Evolutionary conservation across 2,113 vertebrate genomes (phyloP).

Genomic region (human (Homo sapiens)): DNA sequence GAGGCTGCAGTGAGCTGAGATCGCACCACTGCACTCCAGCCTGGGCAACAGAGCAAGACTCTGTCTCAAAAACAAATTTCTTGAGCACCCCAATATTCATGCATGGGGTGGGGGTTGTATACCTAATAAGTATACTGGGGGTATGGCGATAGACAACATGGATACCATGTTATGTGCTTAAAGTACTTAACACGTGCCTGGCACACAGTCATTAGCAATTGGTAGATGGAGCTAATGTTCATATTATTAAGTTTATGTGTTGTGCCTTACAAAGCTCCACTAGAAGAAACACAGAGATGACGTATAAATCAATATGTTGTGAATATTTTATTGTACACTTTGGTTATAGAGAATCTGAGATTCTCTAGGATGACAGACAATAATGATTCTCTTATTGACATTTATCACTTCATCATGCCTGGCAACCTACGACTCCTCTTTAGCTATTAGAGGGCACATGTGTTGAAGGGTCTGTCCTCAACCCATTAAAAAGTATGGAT

Average conservation of each 20-base stretch:
- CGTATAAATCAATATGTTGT: neutral
- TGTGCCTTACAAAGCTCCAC: neutral
- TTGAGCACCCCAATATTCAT: neutral
- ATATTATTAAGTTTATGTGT: neutral
- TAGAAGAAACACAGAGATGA: neutral
- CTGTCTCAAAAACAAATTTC: neutral
- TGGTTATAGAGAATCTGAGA: neutral
- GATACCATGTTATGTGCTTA: fast-evolving
- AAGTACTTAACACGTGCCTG: neutral
- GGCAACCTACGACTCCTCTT: neutral
- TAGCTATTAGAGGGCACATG: slow-evolving; percentile 15
- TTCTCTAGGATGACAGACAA: neutral
- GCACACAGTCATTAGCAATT: neutral
- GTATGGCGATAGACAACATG: neutral
- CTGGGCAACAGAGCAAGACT: too few species aligned
- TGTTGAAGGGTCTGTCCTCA: slow-evolving; percentile 57
- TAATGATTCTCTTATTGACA: neutral
- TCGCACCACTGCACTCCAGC: too few species aligned
- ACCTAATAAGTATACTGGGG: neutral
- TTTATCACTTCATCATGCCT: neutral
- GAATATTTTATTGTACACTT: slow-evolving; percentile 27
- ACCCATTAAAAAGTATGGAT: slow-evolving; percentile 42
- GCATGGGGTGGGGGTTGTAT: fast-evolving
- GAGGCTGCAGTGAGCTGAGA: too few species aligned
- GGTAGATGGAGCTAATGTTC: neutral